A percentile compares a stretch with the other conserved stretches of the same genome.
phyloP scores from a whole-genome alignment of 2,888 invertebrate genomes.

The Lepidocyrtinus sp. region DNA sequence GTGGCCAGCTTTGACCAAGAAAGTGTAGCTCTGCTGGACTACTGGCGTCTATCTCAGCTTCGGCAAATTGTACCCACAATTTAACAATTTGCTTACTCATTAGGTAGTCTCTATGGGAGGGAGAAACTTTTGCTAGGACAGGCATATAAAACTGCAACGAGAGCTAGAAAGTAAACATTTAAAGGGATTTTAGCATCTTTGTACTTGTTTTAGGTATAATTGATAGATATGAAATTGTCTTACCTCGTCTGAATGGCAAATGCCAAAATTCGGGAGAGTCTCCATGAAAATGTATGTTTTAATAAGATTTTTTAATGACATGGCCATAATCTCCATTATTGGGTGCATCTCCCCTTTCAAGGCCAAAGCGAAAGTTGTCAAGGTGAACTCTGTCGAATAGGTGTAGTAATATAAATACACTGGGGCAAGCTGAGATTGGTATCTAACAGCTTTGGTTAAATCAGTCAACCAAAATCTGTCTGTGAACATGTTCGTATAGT shows the following conservation, averaged over 20 bases:
- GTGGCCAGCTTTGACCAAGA: constrained; percentile 41
- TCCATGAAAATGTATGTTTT: constrained; percentile 45
- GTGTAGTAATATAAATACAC: constrained; percentile 48
- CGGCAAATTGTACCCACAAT: constrained; percentile 44
- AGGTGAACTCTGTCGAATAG: constrained; percentile 42
- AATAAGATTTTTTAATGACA: constrained; percentile 46
- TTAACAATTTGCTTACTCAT: constrained; percentile 39
- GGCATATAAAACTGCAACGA: constrained; percentile 55
- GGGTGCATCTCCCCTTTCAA: constrained; percentile 58
- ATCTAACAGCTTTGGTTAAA: constrained; percentile 31
- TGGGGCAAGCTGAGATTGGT: constrained; percentile 39
- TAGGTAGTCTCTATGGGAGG: constrained; percentile 42
- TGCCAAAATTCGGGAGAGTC: constrained; percentile 40
- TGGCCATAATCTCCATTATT: constrained; percentile 41
- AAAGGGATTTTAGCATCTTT: background rate
- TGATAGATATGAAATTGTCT: background rate
- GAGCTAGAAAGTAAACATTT: constrained; percentile 26
- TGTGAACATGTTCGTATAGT: constrained; percentile 44
- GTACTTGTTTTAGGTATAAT: background rate
- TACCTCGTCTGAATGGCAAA: constrained; percentile 56
- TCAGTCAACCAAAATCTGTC: constrained; percentile 50
- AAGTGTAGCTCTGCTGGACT: constrained; percentile 31
- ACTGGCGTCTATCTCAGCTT: constrained; percentile 10
- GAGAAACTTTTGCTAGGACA: constrained; percentile 28
- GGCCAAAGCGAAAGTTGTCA: constrained; percentile 48